A percentile compares a stretch with the other conserved stretches of the same genome.
Conservation (phyloP, 1,140 invertebrate genomes). For the Monochamus saltuarius region DNA sequence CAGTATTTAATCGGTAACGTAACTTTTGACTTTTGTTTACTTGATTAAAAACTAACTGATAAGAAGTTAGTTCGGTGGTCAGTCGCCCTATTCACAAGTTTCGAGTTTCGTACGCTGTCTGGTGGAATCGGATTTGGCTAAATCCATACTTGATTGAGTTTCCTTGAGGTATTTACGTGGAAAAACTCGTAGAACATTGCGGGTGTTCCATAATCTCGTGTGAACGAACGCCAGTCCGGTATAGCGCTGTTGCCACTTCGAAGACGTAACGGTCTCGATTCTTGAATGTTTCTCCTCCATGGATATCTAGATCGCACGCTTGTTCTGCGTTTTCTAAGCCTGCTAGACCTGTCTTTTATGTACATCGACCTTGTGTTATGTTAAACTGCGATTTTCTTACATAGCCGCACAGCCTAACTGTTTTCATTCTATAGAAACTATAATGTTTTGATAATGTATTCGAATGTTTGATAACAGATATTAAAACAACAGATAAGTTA, state of each 20-base stretch:
- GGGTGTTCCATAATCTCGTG: constrained; percentile 43
- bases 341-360: constrained; percentile 27
- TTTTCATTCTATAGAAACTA: background rate
- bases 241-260: constrained; percentile 38
- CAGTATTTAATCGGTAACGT: no score
- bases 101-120: no score
- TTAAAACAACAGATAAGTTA: constrained; percentile 10
- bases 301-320: constrained; percentile 34
- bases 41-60: constrained; percentile 22
- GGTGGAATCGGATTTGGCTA: no score
- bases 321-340: constrained; percentile 26
- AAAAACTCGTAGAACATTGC: constrained; percentile 39
- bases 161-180: constrained; percentile 29
- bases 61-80: no score
- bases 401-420: background rate
- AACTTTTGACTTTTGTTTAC: constrained; percentile 15
- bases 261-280: constrained; percentile 38
- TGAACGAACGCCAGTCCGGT: constrained; percentile 45
- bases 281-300: constrained; percentile 32
- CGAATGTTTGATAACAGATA: background rate
- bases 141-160: constrained; percentile 21
- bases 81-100: no score
- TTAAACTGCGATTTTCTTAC: constrained; percentile 4
- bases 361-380: constrained; percentile 31
- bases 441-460: constrained; percentile 1